Percentiles rank a stretch among this genome's conserved stretches.
These are phyloP conservation scores for Poeciliopsis paucimaculata DNA, from an alignment of 2,797 vertebrate species.

Conservation along the genomic window DNA sequence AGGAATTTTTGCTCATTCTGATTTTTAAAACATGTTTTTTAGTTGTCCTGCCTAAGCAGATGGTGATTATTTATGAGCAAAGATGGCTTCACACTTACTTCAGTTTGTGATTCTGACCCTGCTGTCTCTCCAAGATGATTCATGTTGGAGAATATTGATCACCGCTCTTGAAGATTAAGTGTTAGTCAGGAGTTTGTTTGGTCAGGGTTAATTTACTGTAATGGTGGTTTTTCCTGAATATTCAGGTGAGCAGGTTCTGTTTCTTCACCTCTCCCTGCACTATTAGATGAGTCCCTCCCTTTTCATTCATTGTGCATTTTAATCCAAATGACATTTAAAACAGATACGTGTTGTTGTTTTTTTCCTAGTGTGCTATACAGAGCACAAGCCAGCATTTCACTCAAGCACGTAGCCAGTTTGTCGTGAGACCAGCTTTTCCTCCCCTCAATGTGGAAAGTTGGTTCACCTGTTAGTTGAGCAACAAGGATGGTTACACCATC, in stretches of 20 bases:
- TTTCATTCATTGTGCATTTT: background rate
- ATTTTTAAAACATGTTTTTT: background rate
- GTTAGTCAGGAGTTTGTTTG: background rate
- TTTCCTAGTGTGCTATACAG: constrained; percentile 21
- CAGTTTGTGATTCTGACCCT: background rate
- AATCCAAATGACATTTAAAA: constrained; percentile 22
- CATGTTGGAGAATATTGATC: background rate
- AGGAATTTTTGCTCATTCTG: background rate
- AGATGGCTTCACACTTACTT: background rate
- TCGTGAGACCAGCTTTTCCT: constrained; percentile 34
- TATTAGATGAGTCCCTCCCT: background rate
- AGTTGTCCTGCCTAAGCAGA: background rate
- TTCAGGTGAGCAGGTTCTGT: background rate
- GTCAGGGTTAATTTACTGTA: background rate
- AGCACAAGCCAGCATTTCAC: constrained; percentile 26
- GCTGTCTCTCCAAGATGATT: background rate
- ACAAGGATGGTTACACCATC: background rate
- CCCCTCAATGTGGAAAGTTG: constrained; percentile 7
- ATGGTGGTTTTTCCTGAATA: background rate
- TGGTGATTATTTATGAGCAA: background rate
- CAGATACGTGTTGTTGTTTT: constrained; percentile 35
- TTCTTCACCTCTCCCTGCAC: background rate
- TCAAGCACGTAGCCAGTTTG: constrained; percentile 25
- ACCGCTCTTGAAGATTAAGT: background rate
- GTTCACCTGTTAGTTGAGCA: constrained; percentile 21